Percentiles rank a stretch among this genome's conserved stretches.
These are phyloP conservation scores for Diacarnus erythraeanus DNA, from an alignment of 37 sponge, comb jelly and placozoan species.

Conservation along the genomic window DNA sequence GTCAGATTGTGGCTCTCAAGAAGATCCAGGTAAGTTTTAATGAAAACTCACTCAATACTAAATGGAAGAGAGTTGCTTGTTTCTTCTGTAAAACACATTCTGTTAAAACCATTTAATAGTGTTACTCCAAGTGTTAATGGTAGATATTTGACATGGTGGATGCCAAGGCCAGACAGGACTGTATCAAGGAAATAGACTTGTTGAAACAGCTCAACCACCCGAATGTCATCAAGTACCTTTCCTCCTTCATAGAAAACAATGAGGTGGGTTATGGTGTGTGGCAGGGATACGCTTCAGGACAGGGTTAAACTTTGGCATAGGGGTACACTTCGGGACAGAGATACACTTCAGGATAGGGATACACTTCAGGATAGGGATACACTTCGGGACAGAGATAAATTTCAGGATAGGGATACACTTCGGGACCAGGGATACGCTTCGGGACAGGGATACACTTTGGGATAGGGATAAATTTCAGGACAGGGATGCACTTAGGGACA, in stretches of 20 bases:
- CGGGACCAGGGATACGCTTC: too few species aligned
- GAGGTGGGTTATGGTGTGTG: conserved; percentile 90
- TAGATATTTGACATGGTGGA: conserved; percentile 99
- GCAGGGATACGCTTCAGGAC: too few species aligned
- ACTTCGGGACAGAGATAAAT: too few species aligned
- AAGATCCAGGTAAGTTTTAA: conserved; percentile 92
- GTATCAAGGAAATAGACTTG: conserved; percentile 98
- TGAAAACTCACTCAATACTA: too few species aligned
- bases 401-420: too few species aligned
- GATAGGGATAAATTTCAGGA: too few species aligned
- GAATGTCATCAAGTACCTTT: conserved; percentile 93
- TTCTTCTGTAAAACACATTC: neutral
- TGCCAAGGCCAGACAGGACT: conserved; percentile 98
- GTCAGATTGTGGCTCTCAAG: conserved; percentile 90
- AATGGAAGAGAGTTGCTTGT: neutral
- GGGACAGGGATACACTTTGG: too few species aligned
- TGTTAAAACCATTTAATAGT: neutral
- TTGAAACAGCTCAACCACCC: conserved; percentile 97
- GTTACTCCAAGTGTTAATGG: neutral
- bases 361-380: too few species aligned
- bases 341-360: too few species aligned
- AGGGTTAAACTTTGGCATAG: too few species aligned
- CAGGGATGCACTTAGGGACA: too few species aligned
- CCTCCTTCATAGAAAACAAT: conserved; percentile 97
- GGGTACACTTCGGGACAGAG: too few species aligned